A percentile compares a stretch with the other conserved stretches of the same genome.
These are phyloP conservation scores for Chinchilla lanigera DNA, from an alignment of 2,113 vertebrate species.

Conservation along the genomic window DNA sequence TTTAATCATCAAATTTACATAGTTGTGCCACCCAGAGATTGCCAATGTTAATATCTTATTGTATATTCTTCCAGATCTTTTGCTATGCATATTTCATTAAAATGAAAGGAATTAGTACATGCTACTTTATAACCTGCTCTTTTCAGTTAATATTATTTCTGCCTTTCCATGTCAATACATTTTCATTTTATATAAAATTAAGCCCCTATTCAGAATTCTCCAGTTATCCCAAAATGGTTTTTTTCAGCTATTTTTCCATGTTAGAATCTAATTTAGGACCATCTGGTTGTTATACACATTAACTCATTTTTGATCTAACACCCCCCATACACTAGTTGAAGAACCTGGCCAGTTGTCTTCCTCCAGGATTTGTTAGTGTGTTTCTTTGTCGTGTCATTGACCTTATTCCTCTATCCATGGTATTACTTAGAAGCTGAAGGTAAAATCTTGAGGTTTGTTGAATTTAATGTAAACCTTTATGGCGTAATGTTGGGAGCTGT, in stretches of 20 bases:
- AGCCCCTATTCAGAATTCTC: background rate
- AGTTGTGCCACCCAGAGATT: background rate
- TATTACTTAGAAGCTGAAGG: background rate
- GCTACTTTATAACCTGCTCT: background rate
- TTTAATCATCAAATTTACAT: background rate
- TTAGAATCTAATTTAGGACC: conserved; percentile 7
- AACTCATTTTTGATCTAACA: background rate
- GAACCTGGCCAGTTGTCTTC: background rate
- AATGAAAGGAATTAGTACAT: background rate
- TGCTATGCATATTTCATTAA: background rate
- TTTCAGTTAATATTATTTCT: background rate
- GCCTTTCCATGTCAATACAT: background rate
- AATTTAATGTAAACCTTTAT: conserved; percentile 8
- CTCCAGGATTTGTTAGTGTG: background rate
- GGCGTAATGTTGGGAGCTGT: background rate
- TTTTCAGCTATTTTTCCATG: conserved; percentile 32
- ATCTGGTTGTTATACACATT: background rate
- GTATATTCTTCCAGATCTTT: conserved; percentile 11
- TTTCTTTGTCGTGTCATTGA: background rate
- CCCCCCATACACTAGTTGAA: background rate
- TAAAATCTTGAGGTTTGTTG: background rate
- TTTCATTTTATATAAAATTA: conserved; percentile 45
- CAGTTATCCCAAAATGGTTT: background rate
- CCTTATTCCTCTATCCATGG: background rate
- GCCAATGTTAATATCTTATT: background rate